These are phyloP conservation scores for Erebia ligea DNA, from an alignment of 2,888 invertebrate genomes.

Conservation along the genomic window DNA sequence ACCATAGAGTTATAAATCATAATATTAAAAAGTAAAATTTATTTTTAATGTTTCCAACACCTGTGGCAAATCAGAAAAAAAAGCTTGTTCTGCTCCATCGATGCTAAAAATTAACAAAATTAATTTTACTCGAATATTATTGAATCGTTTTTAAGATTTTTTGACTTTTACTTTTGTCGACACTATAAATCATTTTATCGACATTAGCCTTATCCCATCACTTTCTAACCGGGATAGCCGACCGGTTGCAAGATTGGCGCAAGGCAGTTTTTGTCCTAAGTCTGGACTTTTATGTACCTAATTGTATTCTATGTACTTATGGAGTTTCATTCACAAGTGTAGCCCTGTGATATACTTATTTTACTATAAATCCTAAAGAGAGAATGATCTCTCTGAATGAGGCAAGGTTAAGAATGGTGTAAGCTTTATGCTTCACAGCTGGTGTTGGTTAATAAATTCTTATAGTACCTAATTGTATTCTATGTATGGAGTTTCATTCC, in stretches of 20 bases:
- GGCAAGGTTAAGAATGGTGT: not conserved
- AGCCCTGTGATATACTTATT: not conserved
- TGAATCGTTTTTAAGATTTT: not conserved
- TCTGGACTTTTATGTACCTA: slow-evolving; percentile 34
- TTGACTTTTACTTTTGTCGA: not conserved
- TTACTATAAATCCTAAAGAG: slow-evolving; percentile 1
- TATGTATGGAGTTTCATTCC: too few species aligned
- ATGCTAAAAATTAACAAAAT: too few species aligned
- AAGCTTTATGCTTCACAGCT: too few species aligned
- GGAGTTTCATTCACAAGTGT: slow-evolving; percentile 36
- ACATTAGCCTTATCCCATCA: slow-evolving; percentile 47
- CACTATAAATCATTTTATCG: slow-evolving; percentile 28
- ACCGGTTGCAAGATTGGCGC: slow-evolving; percentile 72
- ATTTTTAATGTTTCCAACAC: not conserved
- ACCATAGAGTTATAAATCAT: not conserved
- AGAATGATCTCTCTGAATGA: slow-evolving; percentile 4
- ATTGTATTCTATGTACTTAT: slow-evolving; percentile 34
- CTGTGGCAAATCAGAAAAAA: not conserved
- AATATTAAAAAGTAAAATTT: not conserved
- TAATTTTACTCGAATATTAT: too few species aligned
- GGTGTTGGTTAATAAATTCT: too few species aligned
- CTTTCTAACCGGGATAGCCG: slow-evolving; percentile 55
- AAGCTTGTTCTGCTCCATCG: too few species aligned
- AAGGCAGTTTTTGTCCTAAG: slow-evolving; percentile 63
- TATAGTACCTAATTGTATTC: too few species aligned